Conservation (phyloP, 1,140 invertebrate species). For the Cyphomyrmex costatus region DNA sequence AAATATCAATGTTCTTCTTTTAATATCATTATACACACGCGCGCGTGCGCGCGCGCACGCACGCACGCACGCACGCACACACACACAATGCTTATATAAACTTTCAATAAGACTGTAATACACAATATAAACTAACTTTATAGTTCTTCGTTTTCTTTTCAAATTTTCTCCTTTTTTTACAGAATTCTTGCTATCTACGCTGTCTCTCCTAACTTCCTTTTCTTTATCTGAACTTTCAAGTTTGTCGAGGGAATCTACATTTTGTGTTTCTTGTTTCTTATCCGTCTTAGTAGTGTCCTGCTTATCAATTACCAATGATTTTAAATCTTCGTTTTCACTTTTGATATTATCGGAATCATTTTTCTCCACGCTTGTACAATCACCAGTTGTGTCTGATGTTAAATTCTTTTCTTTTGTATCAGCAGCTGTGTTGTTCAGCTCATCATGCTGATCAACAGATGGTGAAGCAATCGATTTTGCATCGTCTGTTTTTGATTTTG, state of each 20-base stretch:
- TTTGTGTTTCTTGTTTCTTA: constrained; percentile 44
- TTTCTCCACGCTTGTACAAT: constrained; percentile 16
- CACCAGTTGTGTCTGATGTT: constrained; percentile 2
- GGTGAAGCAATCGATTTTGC: not conserved
- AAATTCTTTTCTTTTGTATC: not conserved
- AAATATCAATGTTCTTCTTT: constrained; percentile 35
- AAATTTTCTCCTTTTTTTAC: constrained; percentile 34
- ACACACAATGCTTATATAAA: not conserved
- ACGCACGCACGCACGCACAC: too few species aligned
- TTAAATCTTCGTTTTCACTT: constrained; percentile 53
- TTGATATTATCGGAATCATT: constrained; percentile 49
- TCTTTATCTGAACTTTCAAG: constrained; percentile 15
- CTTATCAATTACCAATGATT: constrained; percentile 2
- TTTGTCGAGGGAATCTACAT: not conserved
- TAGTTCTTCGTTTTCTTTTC: constrained; percentile 73
- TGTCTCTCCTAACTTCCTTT: constrained; percentile 33
- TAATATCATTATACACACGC: not conserved
- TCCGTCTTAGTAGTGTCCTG: constrained; percentile 26
- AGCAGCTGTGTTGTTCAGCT: not conserved
- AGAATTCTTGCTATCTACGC: not conserved
- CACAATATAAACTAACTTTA: constrained; percentile 62
- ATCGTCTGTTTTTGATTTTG: not conserved
- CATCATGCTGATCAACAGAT: not conserved
- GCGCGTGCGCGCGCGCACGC: too few species aligned
- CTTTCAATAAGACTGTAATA: not conserved